A percentile compares a stretch with the other conserved stretches of the same genome.
These are phyloP conservation scores for Chauna torquata DNA, from an alignment of 2,113 vertebrate species.

Conservation along the genomic window DNA sequence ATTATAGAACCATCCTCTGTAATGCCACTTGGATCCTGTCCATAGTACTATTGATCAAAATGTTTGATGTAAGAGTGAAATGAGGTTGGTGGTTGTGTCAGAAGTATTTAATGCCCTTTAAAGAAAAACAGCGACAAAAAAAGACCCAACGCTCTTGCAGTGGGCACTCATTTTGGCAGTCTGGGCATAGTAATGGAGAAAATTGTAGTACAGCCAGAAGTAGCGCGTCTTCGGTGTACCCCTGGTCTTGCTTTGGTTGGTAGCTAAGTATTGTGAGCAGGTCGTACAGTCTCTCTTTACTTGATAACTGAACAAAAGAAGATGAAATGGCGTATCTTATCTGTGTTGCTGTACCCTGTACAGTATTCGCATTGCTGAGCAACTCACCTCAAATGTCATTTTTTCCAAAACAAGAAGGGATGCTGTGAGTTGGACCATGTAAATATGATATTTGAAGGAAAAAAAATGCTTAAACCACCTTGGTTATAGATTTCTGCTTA, in stretches of 20 bases:
- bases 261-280: neutral
- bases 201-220: neutral
- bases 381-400: neutral
- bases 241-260: neutral
- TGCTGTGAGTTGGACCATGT: neutral
- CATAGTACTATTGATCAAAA: neutral
- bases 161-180: neutral
- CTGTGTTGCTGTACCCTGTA: accelerated
- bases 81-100: neutral
- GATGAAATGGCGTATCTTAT: neutral
- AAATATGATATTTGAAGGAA: neutral
- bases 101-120: neutral
- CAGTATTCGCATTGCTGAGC: neutral
- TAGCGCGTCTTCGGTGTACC: neutral
- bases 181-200: neutral
- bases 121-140: too few relatives aligned
- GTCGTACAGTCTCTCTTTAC: neutral
- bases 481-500: neutral
- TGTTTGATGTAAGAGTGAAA: neutral
- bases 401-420: neutral
- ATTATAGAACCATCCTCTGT: neutral
- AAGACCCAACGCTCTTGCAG: neutral
- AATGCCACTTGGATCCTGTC: neutral
- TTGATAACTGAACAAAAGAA: neutral
- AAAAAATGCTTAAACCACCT: neutral